Conservation (phyloP, 2,888 invertebrate genomes). For the Apodemia hepburni region DNA sequence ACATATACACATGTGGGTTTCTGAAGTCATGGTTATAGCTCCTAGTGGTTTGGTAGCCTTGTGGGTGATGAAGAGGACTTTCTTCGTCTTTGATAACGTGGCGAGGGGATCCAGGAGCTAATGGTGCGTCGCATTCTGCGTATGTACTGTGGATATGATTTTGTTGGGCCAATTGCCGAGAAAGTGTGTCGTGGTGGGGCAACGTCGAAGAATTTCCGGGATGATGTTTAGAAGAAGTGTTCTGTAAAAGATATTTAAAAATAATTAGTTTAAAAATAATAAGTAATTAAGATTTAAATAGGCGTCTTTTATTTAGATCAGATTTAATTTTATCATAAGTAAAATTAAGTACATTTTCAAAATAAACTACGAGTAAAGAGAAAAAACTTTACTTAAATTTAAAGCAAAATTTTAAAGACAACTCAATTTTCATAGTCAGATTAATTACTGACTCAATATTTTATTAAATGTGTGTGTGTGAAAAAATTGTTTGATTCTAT, state of each 20-base stretch:
- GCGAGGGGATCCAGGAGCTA: constrained; percentile 69
- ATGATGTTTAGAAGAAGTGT: constrained; percentile 92
- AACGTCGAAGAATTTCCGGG: constrained; percentile 83
- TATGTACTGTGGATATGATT: constrained; percentile 78
- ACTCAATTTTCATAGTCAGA: background rate
- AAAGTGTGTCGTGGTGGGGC: constrained; percentile 82
- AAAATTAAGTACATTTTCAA: too few species aligned
- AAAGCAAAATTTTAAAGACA: background rate
- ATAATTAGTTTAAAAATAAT: constrained; percentile 4
- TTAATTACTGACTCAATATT: too few species aligned
- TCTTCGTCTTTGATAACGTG: constrained; percentile 69
- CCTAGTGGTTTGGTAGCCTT: constrained; percentile 67
- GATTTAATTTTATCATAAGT: too few species aligned
- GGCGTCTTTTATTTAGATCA: too few species aligned
- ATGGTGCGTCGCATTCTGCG: constrained; percentile 69
- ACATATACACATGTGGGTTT: constrained; percentile 72
- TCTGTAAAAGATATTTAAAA: constrained; percentile 72
- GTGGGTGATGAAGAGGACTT: constrained; percentile 60
- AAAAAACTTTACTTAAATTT: too few species aligned
- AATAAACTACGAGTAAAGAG: too few species aligned
- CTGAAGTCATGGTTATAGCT: constrained; percentile 73
- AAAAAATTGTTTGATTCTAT: too few species aligned
- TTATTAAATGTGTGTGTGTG: too few species aligned
- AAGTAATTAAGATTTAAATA: too few species aligned
- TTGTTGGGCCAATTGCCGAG: constrained; percentile 64